Evolutionary conservation across 2,113 vertebrate genomes (phyloP).

Genomic region (Gymnogyps californianus): DNA sequence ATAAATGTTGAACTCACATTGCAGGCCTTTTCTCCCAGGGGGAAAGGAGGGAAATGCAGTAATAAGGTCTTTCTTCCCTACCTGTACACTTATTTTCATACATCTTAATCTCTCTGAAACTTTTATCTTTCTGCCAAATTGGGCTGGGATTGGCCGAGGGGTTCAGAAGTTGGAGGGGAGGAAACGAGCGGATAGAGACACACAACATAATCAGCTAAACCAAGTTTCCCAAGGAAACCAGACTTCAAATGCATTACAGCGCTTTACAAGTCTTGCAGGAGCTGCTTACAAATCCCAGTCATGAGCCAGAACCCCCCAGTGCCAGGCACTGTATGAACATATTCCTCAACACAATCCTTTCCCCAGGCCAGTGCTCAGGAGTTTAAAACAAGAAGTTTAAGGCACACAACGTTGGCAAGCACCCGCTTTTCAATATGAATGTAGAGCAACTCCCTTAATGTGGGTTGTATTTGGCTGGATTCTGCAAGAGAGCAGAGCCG

Average conservation of each 20-base stretch:
- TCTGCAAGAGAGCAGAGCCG: background rate
- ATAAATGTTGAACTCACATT: background rate
- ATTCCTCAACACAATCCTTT: conserved; percentile 52
- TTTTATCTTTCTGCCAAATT: conserved; percentile 55
- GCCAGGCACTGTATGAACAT: conserved; percentile 45
- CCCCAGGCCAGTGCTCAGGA: conserved; percentile 25
- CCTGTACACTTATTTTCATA: conserved; percentile 44
- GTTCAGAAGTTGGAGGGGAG: conserved; percentile 7
- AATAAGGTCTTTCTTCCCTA: background rate
- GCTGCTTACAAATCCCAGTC: conserved; percentile 30
- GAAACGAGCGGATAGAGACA: background rate
- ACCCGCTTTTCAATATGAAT: conserved; percentile 34
- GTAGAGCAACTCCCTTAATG: conserved; percentile 49
- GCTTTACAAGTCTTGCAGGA: conserved; percentile 12
- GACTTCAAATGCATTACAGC: background rate
- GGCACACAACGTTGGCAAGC: conserved; percentile 10
- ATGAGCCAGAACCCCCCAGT: conserved; percentile 36
- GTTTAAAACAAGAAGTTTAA: background rate
- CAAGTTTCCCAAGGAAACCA: conserved; percentile 42
- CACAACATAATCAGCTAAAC: background rate
- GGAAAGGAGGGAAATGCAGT: background rate
- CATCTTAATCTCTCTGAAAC: conserved; percentile 5
- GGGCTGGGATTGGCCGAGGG: conserved; percentile 2
- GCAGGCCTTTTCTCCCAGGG: background rate
- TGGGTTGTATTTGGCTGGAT: conserved; percentile 33